These are phyloP conservation scores for Acanthurus leucopareius DNA, from an alignment of 2,797 vertebrate species.

Conservation along the genomic window DNA sequence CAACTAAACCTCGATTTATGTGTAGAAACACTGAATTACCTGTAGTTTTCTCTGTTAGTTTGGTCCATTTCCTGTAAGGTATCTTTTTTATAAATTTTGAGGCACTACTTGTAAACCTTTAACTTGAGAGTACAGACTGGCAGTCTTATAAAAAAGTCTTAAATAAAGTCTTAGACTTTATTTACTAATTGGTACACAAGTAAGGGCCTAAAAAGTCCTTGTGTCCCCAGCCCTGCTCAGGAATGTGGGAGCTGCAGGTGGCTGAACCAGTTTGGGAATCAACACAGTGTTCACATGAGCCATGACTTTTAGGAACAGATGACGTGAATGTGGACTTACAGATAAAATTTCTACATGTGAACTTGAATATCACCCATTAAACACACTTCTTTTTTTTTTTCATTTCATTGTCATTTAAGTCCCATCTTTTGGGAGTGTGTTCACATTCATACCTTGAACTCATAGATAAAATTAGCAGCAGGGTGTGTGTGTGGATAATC, in stretches of 20 bases:
- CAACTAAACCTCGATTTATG: background rate
- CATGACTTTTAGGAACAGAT: conserved; percentile 5
- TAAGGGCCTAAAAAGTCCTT: background rate
- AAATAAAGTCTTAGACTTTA: too few relatives aligned
- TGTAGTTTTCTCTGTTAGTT: background rate
- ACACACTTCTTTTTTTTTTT: background rate
- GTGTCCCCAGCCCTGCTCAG: conserved; percentile 18
- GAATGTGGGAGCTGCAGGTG: conserved; percentile 46
- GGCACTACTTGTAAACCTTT: background rate
- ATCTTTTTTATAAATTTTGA: background rate
- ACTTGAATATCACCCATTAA: background rate
- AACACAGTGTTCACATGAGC: conserved; percentile 24
- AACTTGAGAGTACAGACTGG: background rate
- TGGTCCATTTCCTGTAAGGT: background rate
- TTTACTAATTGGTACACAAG: background rate
- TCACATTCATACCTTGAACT: background rate
- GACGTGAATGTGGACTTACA: background rate
- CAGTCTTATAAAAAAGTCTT: too few relatives aligned
- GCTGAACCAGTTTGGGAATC: conserved; percentile 34
- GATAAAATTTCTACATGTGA: background rate
- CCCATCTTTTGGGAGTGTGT: background rate
- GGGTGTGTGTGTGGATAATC: background rate
- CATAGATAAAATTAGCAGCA: background rate
- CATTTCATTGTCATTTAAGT: too few relatives aligned
- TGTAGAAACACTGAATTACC: background rate